Conservation (phyloP, 2,797 vertebrate genomes). For the Anguilla marmorata region DNA sequence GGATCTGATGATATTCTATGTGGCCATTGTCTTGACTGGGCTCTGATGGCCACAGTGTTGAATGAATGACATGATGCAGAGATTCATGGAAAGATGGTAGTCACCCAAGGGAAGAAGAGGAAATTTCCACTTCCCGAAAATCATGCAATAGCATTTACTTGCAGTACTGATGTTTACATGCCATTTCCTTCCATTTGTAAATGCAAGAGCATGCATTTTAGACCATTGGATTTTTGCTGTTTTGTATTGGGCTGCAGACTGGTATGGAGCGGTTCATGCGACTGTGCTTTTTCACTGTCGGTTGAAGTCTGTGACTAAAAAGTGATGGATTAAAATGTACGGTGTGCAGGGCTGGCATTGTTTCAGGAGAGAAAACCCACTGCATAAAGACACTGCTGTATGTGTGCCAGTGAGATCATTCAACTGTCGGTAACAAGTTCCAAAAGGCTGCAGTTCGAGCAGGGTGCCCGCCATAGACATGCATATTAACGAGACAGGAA, state of each 20-base stretch:
- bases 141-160: no score
- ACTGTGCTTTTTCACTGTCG: background rate
- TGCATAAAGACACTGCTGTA: background rate
- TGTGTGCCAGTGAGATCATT: conserved; percentile 7
- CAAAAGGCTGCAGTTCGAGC: background rate
- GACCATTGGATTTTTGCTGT: background rate
- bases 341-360: background rate
- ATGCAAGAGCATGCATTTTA: background rate
- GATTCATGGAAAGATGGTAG: background rate
- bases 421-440: background rate
- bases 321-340: background rate
- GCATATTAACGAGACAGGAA: no score
- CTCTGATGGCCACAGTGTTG: conserved; percentile 8
- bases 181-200: background rate
- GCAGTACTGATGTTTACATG: no score
- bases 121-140: conserved; percentile 3
- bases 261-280: background rate
- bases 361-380: background rate
- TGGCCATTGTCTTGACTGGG: conserved; percentile 32
- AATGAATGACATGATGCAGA: conserved; percentile 18
- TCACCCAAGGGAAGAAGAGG: background rate
- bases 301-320: no score
- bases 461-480: background rate
- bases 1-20: conserved; percentile 29
- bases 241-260: background rate